Percentiles rank a stretch among this genome's conserved stretches.
phyloP scores from a whole-genome alignment of 1,140 invertebrate genomes.

The Listronotus oregonensis region DNA sequence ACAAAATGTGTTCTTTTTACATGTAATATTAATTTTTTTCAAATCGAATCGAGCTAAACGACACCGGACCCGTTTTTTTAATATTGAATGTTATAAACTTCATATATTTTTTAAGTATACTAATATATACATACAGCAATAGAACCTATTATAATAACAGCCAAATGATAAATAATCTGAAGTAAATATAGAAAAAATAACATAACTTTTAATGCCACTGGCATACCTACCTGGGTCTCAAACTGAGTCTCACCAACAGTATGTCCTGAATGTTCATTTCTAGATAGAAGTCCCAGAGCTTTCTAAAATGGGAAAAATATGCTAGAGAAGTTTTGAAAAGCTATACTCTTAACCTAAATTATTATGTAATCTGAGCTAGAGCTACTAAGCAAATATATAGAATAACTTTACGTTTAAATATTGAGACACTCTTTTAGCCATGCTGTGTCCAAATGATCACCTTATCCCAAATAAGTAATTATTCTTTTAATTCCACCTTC shows the following conservation, averaged over 20 bases:
- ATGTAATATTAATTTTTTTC: too few relatives aligned
- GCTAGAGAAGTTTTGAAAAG: neutral
- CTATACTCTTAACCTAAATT: conserved; percentile 15
- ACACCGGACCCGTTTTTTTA: too few relatives aligned
- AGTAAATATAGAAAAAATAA: too few relatives aligned
- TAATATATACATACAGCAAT: too few relatives aligned
- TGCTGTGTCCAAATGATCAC: conserved; percentile 19
- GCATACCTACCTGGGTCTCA: conserved; percentile 67
- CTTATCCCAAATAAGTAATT: conserved; percentile 12
- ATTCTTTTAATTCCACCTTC: conserved; percentile 18
- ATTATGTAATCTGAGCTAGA: conserved; percentile 28
- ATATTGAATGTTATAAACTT: too few relatives aligned
- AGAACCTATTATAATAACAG: too few relatives aligned
- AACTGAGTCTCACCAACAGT: conserved; percentile 67
- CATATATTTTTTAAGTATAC: too few relatives aligned
- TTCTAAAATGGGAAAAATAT: conserved; percentile 37
- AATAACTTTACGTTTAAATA: conserved; percentile 37
- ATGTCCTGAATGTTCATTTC: conserved; percentile 65
- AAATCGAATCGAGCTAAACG: too few relatives aligned
- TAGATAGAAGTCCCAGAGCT: conserved; percentile 51
- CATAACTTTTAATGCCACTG: neutral
- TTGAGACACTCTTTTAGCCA: conserved; percentile 40
- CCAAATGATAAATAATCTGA: too few relatives aligned
- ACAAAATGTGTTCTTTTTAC: too few relatives aligned
- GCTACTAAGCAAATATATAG: conserved; percentile 12